Percentiles rank a stretch among this genome's conserved stretches.
phyloP scores from a whole-genome alignment of 2,888 invertebrate species.

The Hofmannophila pseudospretella region DNA sequence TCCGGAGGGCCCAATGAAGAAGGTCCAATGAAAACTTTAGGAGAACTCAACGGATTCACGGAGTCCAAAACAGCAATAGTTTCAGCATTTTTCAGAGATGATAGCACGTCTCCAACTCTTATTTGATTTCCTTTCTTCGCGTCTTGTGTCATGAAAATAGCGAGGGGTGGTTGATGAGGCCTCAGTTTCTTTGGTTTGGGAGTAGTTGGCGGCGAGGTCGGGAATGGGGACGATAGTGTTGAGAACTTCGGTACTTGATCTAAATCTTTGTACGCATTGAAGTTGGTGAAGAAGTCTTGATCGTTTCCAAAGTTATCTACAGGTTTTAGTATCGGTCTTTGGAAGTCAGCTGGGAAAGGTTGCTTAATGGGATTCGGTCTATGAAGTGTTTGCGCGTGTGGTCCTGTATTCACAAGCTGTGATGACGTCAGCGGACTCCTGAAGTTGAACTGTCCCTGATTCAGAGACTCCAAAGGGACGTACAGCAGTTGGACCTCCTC shows the following conservation, averaged over 20 bases:
- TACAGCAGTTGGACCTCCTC: conserved; percentile 89
- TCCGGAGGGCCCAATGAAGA: conserved; percentile 83
- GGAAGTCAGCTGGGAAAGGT: conserved; percentile 38
- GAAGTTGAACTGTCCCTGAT: conserved; percentile 66
- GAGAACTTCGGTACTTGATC: conserved; percentile 61
- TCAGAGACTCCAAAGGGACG: conserved; percentile 87
- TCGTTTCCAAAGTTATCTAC: conserved; percentile 26
- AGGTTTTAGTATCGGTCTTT: conserved; percentile 37
- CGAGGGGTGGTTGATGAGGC: conserved; percentile 90
- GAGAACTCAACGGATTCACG: conserved; percentile 81
- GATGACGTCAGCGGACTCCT: conserved; percentile 41
- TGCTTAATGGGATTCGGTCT: conserved; percentile 40
- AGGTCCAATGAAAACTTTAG: conserved; percentile 90
- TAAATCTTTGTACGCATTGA: conserved; percentile 39
- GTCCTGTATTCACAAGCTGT: conserved; percentile 46
- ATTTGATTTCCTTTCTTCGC: conserved; percentile 65
- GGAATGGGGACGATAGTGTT: conserved; percentile 52
- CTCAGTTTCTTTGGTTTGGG: conserved; percentile 78
- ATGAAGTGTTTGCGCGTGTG: conserved; percentile 43
- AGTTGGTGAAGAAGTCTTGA: conserved; percentile 41
- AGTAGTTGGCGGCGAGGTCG: conserved; percentile 61
- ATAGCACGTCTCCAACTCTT: conserved; percentile 83
- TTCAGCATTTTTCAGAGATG: conserved; percentile 82
- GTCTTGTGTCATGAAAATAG: conserved; percentile 84
- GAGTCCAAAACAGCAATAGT: conserved; percentile 87